phyloP scores from a whole-genome alignment of 2,888 invertebrate species.

The Meta bourneti region DNA sequence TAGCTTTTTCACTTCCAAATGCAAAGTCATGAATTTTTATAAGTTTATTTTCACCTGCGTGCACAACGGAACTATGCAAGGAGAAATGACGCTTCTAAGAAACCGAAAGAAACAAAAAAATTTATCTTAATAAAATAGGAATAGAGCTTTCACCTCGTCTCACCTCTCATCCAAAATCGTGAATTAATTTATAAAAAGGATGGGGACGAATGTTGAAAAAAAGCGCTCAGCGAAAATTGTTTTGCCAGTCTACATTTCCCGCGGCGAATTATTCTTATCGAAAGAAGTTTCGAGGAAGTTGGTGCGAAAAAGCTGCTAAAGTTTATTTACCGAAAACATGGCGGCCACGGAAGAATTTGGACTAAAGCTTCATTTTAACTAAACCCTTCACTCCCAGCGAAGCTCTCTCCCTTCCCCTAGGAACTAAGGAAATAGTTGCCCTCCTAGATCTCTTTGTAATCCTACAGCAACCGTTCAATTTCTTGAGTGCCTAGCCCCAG shows the following conservation, averaged over 20 bases:
- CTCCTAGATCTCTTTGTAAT: conserved; percentile 55
- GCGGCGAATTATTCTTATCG: conserved; percentile 26
- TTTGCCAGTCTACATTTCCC: conserved; percentile 31
- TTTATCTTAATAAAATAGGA: background rate
- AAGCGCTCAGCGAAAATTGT: conserved; percentile 10
- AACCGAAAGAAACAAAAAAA: background rate
- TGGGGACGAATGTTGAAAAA: background rate
- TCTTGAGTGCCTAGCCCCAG: conserved; percentile 54
- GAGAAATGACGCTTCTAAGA: background rate
- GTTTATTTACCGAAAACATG: conserved; percentile 61
- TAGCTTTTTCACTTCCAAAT: too few species aligned
- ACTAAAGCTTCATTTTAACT: conserved; percentile 62
- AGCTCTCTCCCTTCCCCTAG: conserved; percentile 14
- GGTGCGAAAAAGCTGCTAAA: conserved; percentile 10
- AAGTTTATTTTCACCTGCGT: too few species aligned
- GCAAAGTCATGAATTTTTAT: too few species aligned
- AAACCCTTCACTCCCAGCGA: conserved; percentile 49
- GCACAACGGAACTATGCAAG: too few species aligned
- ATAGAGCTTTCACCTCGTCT: too few species aligned
- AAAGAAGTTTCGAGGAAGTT: conserved; percentile 5
- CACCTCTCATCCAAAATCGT: too few species aligned
- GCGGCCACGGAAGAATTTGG: conserved; percentile 37
- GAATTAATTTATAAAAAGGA: background rate
- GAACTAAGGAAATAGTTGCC: conserved; percentile 34
- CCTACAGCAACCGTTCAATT: conserved; percentile 63